Evolutionary conservation across 1,140 invertebrate genomes (phyloP), one percentile per base, ranked within the genome.

Genomic region (Temnothorax curvispinosus): DNA sequence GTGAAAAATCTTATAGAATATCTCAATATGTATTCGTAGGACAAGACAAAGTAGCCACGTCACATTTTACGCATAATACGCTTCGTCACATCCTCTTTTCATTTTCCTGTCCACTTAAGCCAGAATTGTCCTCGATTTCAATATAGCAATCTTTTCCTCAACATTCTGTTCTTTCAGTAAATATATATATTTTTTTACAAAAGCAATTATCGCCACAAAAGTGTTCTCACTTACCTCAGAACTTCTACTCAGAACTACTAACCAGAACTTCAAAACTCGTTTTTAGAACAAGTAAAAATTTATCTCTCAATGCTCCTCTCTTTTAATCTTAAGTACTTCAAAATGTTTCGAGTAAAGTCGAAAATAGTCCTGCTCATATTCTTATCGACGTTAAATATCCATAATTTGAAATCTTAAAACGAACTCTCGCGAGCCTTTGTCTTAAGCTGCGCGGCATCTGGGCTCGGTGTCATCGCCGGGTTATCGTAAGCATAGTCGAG

Each of bases 401-500:
- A 8, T 58, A 56, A 56, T 35, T 2, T 35, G 3, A 7, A 27
- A 13, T 27, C 38, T 94, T 77, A 95, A 65, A 95, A 95, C 11
- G 95, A 94, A 58, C 94, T 95, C 88, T 95, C 94, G 32, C 92
- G 93, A 35, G 60, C 60, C 87, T 94, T 94, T 0, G 92, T 90
- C 2, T 93, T 90, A 1, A 92, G 87, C 74, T 94, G 92, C 27
- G 90, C 92, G 7, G 92, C 87, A 74, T 95, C 95, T 35, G 96
- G 96, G n/a, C 96, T 96, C 0, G 96, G 96, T 0, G 96, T 96
- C 96, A 97, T 96, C 0, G 96, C 97, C 78, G 96, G 96, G 92
- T 97, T 97, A 88, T 97, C 97, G 89, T 97, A 97, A 2, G 97
- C 97, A 77, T 97, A 97, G 85, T 97, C 97, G 50, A 97, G 92